A percentile compares a stretch with the other conserved stretches of the same genome.
Evolutionary conservation across 2,888 invertebrate genomes (phyloP).

Genomic region (Mamestra brassicae): DNA sequence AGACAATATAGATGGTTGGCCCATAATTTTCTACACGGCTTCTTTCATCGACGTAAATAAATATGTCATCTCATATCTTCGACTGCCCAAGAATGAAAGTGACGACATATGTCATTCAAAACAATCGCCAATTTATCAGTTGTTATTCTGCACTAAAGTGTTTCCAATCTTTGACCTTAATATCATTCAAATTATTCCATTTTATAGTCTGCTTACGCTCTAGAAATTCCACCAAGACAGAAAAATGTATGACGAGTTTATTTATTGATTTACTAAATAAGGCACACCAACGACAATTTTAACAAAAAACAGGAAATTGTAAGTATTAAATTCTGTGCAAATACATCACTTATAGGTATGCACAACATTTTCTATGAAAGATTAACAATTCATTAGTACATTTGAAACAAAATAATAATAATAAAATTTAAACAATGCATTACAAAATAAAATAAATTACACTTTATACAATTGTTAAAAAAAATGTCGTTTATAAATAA

Average conservation of each 20-base stretch:
- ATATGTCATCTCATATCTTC: slow-evolving; percentile 20
- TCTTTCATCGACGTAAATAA: slow-evolving; percentile 23
- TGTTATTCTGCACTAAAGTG: slow-evolving; percentile 39
- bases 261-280: too few relatives aligned
- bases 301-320: too few relatives aligned
- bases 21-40: slow-evolving; percentile 4
- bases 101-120: slow-evolving; percentile 44
- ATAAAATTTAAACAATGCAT: too few relatives aligned
- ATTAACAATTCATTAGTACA: too few relatives aligned
- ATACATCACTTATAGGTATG: too few relatives aligned
- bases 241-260: background rate
- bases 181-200: slow-evolving; percentile 16
- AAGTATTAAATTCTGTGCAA: too few relatives aligned
- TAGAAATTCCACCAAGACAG: background rate
- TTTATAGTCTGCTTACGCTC: background rate
- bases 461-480: too few relatives aligned
- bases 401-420: too few relatives aligned
- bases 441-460: too few relatives aligned
- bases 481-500: too few relatives aligned
- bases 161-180: slow-evolving; percentile 41
- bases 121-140: slow-evolving; percentile 46
- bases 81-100: slow-evolving; percentile 4
- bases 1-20: background rate
- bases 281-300: too few relatives aligned
- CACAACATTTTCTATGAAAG: too few relatives aligned